Base-by-base conservation (phyloP, 2,888 invertebrate species). In the Drosophila pseudotalamancana region DNA sequence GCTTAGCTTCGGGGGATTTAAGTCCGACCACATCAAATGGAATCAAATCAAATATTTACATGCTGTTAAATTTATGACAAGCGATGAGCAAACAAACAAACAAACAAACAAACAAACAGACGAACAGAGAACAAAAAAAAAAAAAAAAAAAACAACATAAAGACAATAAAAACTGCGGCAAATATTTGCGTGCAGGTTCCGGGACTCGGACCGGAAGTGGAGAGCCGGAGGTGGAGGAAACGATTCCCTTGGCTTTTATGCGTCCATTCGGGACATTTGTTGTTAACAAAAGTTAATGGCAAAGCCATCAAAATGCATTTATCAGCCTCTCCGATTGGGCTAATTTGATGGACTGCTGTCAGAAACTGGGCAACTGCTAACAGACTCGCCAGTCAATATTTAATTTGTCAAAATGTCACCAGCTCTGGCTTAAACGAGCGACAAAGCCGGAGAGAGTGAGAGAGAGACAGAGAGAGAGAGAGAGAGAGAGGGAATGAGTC, bases 11-110 rank as follows among this genome's bases (percentile, higher is more conserved):
- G 25, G 40, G 12, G n/a, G 27, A 40, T 48, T 56, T 39, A 54
- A 48, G 34, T 50, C 19, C 48, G 60, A 54, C 19, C 29, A 21
- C 11, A 27, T 31, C 34, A 35, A 40, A 57, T 56, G 43, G 63
- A 66, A 72, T 72, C 73, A 64, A 68, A 80, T 82, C 63, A 85
- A 85, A 86, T 86, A 81, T 81, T 86, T 86, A 86, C 70, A 70
- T 66, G 67, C 80, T 83, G 73, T 83, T 76, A 62, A 76, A 86
- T 81, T 86, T 86, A 81, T 81, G 86, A 67, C 86, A 72, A 57
- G 61, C 68, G 49, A 46, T 42, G 60, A 53, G 54, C 68, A 72
- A 63, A 66, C 57, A 81, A 83, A 79, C n/a, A n/a, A n/a, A n/a
- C n/a, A n/a, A n/a, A n/a, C n/a, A 66, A 61, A 46, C 72, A 75